Evolutionary conservation across 2,888 invertebrate genomes (phyloP), one percentile per base, ranked within the genome.

Genomic region (Drosophila aldrichi): DNA sequence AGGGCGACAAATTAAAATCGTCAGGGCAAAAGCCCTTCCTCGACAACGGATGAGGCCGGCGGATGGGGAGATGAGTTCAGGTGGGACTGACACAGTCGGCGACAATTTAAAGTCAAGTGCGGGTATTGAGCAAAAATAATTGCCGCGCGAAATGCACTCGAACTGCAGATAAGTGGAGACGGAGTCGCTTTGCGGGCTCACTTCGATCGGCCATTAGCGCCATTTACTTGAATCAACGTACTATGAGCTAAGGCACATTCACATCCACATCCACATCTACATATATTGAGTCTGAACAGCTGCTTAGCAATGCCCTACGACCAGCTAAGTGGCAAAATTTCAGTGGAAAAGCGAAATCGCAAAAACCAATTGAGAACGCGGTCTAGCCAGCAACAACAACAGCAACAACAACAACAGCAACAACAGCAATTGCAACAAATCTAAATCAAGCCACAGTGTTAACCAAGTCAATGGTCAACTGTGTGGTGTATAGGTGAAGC

Each of bases 71-170:
- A 32, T 32, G 32, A 32, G 63, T 51, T 65, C 69, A 82, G 88
- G 79, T 84, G 68, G 71, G 51, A 49, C 70, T 61, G 61, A 76
- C 61, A 66, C 55, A 66, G 68, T 59, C 70, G 70, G 68, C 88
- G 88, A 89, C 90, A 89, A 84, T 84, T 84, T 89, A 82, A 89
- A 89, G 86, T 88, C 88, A 89, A 84, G 82, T 87, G 65, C 57
- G 55, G 62, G 62, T 71, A 83, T 89, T 86, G 87, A 73, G 85
- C 67, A 74, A 71, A 49, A 88, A 84, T 88, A 90, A 84, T 88
- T 89, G 84, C 70, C 72, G 87, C 61, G 70, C 59, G 57, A 79
- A 79, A 74, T 77, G 71, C 74, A 82, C 87, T 88, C 61, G 63
- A 88, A 70, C 76, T 85, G 65, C 83, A 76, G 82, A 74, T 74